Evolutionary conservation across 1,140 invertebrate species (phyloP), one percentile per base, ranked within the genome.

Genomic region (Zaprionus lachaisei): DNA sequence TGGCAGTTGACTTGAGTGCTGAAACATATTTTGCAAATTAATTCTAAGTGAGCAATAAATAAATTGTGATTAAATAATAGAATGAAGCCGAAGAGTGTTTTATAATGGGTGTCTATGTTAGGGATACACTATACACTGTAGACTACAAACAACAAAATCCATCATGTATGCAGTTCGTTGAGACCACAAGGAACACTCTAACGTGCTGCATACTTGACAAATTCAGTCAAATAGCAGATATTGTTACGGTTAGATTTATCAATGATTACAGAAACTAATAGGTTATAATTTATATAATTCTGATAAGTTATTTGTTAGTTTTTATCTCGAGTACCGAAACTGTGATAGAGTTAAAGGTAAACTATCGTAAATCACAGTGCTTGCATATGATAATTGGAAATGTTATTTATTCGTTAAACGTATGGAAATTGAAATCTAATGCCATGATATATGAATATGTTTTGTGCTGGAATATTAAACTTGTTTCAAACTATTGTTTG

Each of bases 41-140:
- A 49, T 58, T 83, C 47, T 83, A 89, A 81, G 81, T 73, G 68
- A 84, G 84, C 84, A 89, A 89, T 89, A 89, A 47, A 47, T 79
- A 75, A 62, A 76, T 89, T 89, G 84, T 83, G 80, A 87, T 87
- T 75, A 62, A 86, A 67, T 54, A 62, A 66, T 79, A 64, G 12
- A 64, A 37, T 70, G 66, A 79, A 71, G 38, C 57, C 62, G 55
- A 69, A 4, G 14, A 38, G 38, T 41, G 14, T 49, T 67, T 26
- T 60, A 60, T 28, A 47, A 4, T 17, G 11, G 12, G 22, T 44
- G 5, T 24, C 14, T 31, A 31, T 9, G 9, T 31, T 34, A 34
- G 31, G 9, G 31, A 3, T 11, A 11, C 2, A 34, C 11, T 24
- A 15, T 14, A 55, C 14, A 55, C 15, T 49, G 41, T 28, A 14